Evolutionary conservation across 2,888 invertebrate species (phyloP).

Genomic region (Apantesis nais): DNA sequence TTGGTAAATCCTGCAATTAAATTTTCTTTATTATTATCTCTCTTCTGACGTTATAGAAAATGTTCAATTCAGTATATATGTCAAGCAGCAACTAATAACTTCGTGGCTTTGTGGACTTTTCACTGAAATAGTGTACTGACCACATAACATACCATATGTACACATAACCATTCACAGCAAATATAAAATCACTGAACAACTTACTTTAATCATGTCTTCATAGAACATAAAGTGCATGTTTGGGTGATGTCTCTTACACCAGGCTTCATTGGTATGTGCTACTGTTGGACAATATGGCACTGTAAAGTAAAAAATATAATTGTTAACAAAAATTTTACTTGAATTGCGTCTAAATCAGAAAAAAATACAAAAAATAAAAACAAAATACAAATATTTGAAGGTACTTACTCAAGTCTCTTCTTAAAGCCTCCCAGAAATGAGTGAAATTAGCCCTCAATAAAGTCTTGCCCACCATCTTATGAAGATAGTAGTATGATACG

Average conservation of each 20-base stretch:
- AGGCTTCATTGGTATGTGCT: conserved; percentile 76
- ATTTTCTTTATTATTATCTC: background rate
- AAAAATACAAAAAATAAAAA: background rate
- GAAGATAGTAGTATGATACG: conserved; percentile 89
- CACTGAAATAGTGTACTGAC: background rate
- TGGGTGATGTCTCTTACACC: conserved; percentile 64
- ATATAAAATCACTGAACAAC: background rate
- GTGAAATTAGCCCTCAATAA: conserved; percentile 83
- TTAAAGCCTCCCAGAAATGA: conserved; percentile 87
- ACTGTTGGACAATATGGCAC: conserved; percentile 77
- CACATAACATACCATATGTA: background rate
- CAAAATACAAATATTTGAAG: background rate
- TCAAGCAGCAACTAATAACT: background rate
- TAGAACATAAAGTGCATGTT: conserved; percentile 79
- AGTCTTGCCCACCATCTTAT: conserved; percentile 82
- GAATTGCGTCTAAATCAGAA: background rate
- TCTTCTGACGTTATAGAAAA: background rate
- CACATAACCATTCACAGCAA: background rate
- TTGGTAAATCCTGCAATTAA: conserved; percentile 75
- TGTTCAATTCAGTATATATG: background rate
- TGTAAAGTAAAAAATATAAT: conserved; percentile 45
- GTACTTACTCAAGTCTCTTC: conserved; percentile 84
- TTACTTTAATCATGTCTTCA: conserved; percentile 75
- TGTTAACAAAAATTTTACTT: background rate
- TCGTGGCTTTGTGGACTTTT: background rate